Evolutionary conservation across 2,888 invertebrate species (phyloP), one percentile per base, ranked within the genome.

Genomic region (Cabera pusaria): DNA sequence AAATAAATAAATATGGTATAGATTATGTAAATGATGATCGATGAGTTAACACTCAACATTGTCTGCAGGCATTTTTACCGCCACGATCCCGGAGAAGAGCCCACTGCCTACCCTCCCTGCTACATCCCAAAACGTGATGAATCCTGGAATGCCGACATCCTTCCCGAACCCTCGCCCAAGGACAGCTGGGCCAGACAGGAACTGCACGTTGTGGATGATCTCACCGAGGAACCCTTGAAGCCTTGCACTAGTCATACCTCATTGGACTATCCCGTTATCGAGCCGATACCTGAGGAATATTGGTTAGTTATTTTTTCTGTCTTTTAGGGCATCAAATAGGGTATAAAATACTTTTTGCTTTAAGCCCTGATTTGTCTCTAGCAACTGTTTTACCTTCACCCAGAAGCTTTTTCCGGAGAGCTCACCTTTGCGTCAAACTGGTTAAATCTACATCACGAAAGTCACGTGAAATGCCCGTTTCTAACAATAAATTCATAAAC

Each of bases 31-130:
- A n/a, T n/a, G n/a, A n/a, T n/a, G n/a, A n/a, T n/a, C n/a, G n/a
- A n/a, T n/a, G n/a, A n/a, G n/a, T n/a, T n/a, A n/a, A n/a, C n/a
- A n/a, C n/a, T n/a, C n/a, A n/a, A n/a, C n/a, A n/a, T n/a, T 23
- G n/a, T 12, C 6, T 19, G 2, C 32, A 82, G 86, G 85, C 62
- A 81, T 12, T 86, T 81, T 54, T 88, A 76, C 44, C 80, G 80
- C 0, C 90, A 90, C 54, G 89, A 89, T 38, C 84, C 87, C 0
- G 89, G 89, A 0, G 85, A 87, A 33, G 87, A 88, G 2, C 65
- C 81, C 0, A 77, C 65, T 22, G 76, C 86, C 0, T 59, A 71
- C 14, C 87, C 87, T 0, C 70, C 69, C 0, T 81, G 83, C 56
- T 72, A 55, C 54, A 87, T 84, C 27, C 89, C 86, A 1, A 78